Evolutionary conservation across 92 coral and sea anemone species (phyloP), one percentile per base, ranked within the genome.

Genomic region (Pocillopora meandrina): DNA sequence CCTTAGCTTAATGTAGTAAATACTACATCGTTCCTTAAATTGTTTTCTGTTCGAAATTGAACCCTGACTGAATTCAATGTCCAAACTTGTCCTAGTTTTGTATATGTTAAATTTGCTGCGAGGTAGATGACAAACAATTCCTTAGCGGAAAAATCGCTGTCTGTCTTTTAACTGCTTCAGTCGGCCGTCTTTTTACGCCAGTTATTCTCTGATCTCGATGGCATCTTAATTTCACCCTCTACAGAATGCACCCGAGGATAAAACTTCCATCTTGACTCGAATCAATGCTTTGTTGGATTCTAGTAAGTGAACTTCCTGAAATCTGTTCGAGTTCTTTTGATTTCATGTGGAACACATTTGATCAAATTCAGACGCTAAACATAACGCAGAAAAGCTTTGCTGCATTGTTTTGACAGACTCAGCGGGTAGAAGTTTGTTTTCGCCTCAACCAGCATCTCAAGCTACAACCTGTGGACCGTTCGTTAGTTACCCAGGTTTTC

Each of bases 211-310:
- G 19, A 49, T 52, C 52, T 18, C 60, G 17, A 14, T 36, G 71
- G 73, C 56, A 9, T 36, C 72, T 3, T 57, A 57, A 17, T 75
- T 85, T 81, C 9, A 70, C 73, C 55, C 69, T 71, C 65, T 64
- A 67, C 61, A 80, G 87, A 91, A 85, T 56, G 77, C 52, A 68
- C 79, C 23, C 11, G 95, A 91, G 34, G 95, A 89, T 21, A 89
- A 84, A 49, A 57, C 77, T 31, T 91, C 95, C 56, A 92, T 94
- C 71, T 78, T 94, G 59, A 94, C 86, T 70, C 92, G 92, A 77
- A 85, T 94, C 84, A 94, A 94, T 83, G 98, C 98, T 1, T 85
- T 94, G 80, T 83, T 94, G 67, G 98, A 89, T 75, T 95, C 98
- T 18, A 94, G 98, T 94, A 88, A 92, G 98, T 94, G 8, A 55